Percentiles rank a stretch among this genome's conserved stretches.
These are phyloP conservation scores for Chitala chitala DNA, from an alignment of 2,113 vertebrate species.

Conservation along the genomic window DNA sequence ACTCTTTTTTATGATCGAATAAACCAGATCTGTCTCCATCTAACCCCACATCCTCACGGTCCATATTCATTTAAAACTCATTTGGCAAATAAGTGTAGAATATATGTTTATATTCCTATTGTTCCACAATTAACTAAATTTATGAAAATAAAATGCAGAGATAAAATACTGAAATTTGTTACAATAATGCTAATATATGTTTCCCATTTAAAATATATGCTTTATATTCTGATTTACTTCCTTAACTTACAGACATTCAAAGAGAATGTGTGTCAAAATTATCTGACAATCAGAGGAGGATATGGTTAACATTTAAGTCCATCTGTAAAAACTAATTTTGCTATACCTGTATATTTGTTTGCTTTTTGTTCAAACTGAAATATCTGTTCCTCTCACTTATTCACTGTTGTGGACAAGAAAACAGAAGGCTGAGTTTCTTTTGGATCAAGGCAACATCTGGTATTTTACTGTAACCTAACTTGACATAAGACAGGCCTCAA, in stretches of 20 bases:
- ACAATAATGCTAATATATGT: not conserved
- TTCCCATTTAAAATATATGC: conserved; percentile 7
- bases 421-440: conserved; percentile 54
- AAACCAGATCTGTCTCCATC: not conserved
- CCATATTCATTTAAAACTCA: not conserved
- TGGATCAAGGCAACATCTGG: conserved; percentile 43
- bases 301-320: conserved; percentile 43
- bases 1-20: not conserved
- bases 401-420: conserved; percentile 33
- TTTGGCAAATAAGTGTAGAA: not conserved
- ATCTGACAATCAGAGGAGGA: conserved; percentile 28
- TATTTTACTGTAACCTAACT: conserved; percentile 48
- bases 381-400: conserved; percentile 41
- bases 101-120: not conserved
- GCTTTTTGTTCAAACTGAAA: conserved; percentile 38
- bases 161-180: not conserved
- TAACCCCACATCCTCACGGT: not conserved
- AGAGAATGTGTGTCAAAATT: not conserved
- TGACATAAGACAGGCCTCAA: conserved; percentile 17
- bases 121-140: not conserved
- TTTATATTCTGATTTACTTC: conserved; percentile 7
- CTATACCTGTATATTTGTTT: conserved; percentile 48
- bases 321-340: conserved; percentile 45
- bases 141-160: not conserved
- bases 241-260: not conserved